Percentiles rank a stretch among this genome's conserved stretches.
Evolutionary conservation across 2,888 invertebrate species (phyloP).

Genomic region (Drosophila gaucha): DNA sequence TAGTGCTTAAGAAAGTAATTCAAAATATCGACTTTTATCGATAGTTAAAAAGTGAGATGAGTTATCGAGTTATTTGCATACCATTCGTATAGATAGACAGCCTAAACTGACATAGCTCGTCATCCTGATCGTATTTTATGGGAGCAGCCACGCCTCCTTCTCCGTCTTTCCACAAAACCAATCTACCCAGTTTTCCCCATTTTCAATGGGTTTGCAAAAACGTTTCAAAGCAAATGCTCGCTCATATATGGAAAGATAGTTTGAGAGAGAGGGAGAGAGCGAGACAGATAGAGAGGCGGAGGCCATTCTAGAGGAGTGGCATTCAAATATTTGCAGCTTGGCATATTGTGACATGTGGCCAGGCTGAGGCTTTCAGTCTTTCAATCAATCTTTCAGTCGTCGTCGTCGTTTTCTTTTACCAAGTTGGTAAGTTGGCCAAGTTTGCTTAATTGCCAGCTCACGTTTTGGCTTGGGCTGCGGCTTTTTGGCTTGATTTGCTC

Average conservation of each 20-base stretch:
- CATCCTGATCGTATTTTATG: too few relatives aligned
- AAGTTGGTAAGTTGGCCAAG: slow-evolving; percentile 16
- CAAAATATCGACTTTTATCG: too few relatives aligned
- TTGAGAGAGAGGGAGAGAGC: background rate
- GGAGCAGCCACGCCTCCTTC: too few relatives aligned
- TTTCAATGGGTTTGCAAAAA: background rate
- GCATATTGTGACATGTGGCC: slow-evolving; percentile 42
- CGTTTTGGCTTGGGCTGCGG: slow-evolving; percentile 62
- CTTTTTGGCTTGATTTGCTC: slow-evolving; percentile 66
- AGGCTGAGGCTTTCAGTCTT: slow-evolving; percentile 5
- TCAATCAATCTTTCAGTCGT: slow-evolving; percentile 2
- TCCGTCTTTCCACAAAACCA: background rate
- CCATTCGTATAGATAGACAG: too few relatives aligned
- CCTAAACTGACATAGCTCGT: too few relatives aligned
- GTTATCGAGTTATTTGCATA: too few relatives aligned
- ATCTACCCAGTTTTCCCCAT: background rate
- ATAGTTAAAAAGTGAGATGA: too few relatives aligned
- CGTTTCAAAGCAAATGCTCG: slow-evolving; percentile 7
- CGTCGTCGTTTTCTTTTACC: slow-evolving; percentile 2
- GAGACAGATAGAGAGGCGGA: background rate
- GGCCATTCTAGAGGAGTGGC: background rate
- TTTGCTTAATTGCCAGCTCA: slow-evolving; percentile 77
- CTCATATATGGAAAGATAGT: slow-evolving; percentile 12
- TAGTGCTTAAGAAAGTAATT: too few relatives aligned
- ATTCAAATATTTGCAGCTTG: slow-evolving; percentile 51